phyloP scores from a whole-genome alignment of 2,113 vertebrate genomes.

The Potamarius usumacintae region DNA sequence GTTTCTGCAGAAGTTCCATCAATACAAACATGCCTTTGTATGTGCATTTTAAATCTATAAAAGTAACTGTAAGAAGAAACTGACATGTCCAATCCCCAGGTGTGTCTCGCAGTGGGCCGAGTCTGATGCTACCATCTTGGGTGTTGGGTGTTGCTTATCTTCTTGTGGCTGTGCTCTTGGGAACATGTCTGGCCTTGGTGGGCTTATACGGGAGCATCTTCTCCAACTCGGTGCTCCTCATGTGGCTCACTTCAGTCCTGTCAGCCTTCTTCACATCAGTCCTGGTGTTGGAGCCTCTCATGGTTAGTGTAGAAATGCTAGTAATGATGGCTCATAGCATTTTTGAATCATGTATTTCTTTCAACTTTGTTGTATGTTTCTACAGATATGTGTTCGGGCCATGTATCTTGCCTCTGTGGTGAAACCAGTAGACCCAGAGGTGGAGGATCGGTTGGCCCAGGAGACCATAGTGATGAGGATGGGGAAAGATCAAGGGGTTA shows the following conservation, averaged over 20 bases:
- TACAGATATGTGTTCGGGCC: constrained; percentile 72
- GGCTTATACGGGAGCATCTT: constrained; percentile 73
- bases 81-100: constrained; percentile 56
- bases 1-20: not conserved
- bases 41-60: not conserved
- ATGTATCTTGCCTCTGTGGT: constrained; percentile 64
- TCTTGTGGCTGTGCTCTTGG: constrained; percentile 63
- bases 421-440: constrained; percentile 76
- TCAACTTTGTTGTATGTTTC: not conserved
- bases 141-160: constrained; percentile 64
- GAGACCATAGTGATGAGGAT: constrained; percentile 65
- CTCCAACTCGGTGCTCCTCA: constrained; percentile 66
- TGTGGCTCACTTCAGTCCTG: constrained; percentile 72
- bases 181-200: constrained; percentile 64
- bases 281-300: constrained; percentile 75
- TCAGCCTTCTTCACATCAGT: constrained; percentile 73
- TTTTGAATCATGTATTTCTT: not conserved
- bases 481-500: constrained; percentile 52
- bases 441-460: constrained; percentile 70
- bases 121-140: constrained; percentile 70
- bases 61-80: too few relatives aligned
- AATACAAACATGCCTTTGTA: not conserved
- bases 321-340: not conserved
- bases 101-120: constrained; percentile 61
- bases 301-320: constrained; percentile 58